Conservation (phyloP, 1,140 invertebrate species). For the Leptopilina clavipes region DNA sequence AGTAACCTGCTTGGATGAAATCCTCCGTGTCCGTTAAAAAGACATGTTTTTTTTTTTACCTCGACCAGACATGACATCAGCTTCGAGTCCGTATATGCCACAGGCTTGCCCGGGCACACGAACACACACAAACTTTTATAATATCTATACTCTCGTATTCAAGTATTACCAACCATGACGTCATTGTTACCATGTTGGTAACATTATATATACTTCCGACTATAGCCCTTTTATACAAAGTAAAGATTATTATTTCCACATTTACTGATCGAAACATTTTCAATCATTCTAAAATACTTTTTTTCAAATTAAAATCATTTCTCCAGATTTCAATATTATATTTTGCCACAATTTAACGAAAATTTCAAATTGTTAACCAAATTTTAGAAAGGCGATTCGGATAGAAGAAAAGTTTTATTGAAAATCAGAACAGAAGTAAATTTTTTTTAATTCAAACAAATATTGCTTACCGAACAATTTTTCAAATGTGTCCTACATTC, state of each 20-base stretch:
- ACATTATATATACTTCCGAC: slow-evolving; percentile 3
- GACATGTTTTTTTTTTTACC: slow-evolving; percentile 35
- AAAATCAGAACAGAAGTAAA: too few relatives aligned
- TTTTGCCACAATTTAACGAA: too few relatives aligned
- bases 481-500: slow-evolving; percentile 4
- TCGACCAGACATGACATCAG: slow-evolving; percentile 39
- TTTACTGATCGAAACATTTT: background rate
- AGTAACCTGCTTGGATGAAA: slow-evolving; percentile 33
- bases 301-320: background rate
- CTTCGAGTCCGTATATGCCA: slow-evolving; percentile 3
- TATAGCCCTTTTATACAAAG: background rate
- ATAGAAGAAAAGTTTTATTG: too few relatives aligned
- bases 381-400: too few relatives aligned
- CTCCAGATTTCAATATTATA: too few relatives aligned
- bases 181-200: slow-evolving; percentile 6
- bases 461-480: background rate
- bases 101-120: background rate
- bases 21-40: slow-evolving; percentile 33
- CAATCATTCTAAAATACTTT: background rate
- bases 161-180: slow-evolving; percentile 5
- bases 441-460: too few relatives aligned
- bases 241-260: background rate
- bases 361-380: too few relatives aligned
- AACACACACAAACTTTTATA: slow-evolving; percentile 4
- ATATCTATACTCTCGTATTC: background rate